These are phyloP conservation scores for Pseudomyrmex pallidus DNA, from an alignment of 1,140 invertebrate genomes.

Conservation along the genomic window DNA sequence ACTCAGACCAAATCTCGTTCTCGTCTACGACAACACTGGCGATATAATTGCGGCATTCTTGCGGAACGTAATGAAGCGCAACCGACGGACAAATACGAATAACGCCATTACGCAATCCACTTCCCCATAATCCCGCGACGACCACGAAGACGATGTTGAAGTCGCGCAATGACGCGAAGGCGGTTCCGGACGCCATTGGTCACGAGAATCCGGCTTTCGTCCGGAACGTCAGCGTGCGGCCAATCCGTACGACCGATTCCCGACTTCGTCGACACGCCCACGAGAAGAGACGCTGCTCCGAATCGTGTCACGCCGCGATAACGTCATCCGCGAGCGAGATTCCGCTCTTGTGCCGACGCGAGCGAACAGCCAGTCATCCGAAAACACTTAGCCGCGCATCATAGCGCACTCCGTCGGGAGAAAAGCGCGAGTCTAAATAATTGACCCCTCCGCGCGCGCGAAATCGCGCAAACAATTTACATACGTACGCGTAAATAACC, in stretches of 20 bases:
- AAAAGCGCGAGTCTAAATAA: slow-evolving; percentile 68
- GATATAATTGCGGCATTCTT: background rate
- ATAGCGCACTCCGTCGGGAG: slow-evolving; percentile 12
- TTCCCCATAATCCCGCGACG: slow-evolving; percentile 42
- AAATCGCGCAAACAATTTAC: slow-evolving; percentile 71
- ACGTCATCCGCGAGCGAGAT: slow-evolving; percentile 44
- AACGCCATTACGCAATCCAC: slow-evolving; percentile 56
- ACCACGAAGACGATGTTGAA: slow-evolving; percentile 19
- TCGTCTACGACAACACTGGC: background rate
- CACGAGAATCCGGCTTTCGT: background rate
- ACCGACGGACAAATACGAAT: slow-evolving; percentile 16
- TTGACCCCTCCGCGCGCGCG: slow-evolving; percentile 66
- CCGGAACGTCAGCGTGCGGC: background rate
- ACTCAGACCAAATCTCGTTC: background rate
- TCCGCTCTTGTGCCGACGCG: slow-evolving; percentile 46
- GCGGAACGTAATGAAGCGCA: background rate
- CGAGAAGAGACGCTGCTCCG: slow-evolving; percentile 9
- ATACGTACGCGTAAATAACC: slow-evolving; percentile 65
- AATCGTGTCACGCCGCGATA: slow-evolving; percentile 36
- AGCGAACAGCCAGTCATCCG: slow-evolving; percentile 67
- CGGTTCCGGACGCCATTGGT: slow-evolving; percentile 40
- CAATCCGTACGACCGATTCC: slow-evolving; percentile 27
- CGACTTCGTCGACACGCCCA: slow-evolving; percentile 25
- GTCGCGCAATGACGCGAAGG: slow-evolving; percentile 2
- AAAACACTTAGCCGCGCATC: slow-evolving; percentile 74